Conservation (phyloP, 2,888 invertebrate genomes). For the Epirrita christyi region DNA sequence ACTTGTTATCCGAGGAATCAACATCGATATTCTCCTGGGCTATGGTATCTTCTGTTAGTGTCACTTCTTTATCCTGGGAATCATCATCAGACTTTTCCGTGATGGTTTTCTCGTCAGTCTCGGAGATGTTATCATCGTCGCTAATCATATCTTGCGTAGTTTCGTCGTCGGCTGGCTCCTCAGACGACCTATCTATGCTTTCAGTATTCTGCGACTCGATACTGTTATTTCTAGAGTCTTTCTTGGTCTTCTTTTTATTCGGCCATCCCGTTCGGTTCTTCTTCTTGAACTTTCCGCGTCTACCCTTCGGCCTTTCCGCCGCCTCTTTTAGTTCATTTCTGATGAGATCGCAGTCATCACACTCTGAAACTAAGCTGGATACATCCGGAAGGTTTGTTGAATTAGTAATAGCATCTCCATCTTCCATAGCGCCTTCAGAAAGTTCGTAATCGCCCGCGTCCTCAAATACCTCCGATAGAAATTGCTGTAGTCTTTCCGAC, state of each 20-base stretch:
- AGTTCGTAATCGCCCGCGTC: constrained; percentile 77
- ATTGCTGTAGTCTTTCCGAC: constrained; percentile 71
- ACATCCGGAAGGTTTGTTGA: constrained; percentile 73
- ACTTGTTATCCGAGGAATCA: constrained; percentile 45
- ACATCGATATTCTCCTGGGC: constrained; percentile 42
- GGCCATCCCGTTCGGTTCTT: constrained; percentile 95
- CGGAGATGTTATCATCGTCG: constrained; percentile 63
- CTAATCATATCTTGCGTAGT: constrained; percentile 62
- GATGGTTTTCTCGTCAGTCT: constrained; percentile 51
- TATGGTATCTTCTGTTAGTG: constrained; percentile 35
- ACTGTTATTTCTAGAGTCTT: constrained; percentile 61
- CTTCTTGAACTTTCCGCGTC: constrained; percentile 86
- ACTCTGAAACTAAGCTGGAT: constrained; percentile 72
- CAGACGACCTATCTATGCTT: constrained; percentile 65
- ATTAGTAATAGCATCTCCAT: constrained; percentile 62
- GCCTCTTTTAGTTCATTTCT: constrained; percentile 66
- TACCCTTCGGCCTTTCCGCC: constrained; percentile 55
- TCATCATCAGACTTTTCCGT: constrained; percentile 46
- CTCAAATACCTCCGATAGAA: constrained; percentile 75
- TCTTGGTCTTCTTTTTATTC: constrained; percentile 76
- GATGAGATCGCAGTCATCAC: constrained; percentile 73
- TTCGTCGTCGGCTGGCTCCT: constrained; percentile 64
- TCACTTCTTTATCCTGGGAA: constrained; percentile 40
- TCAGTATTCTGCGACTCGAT: constrained; percentile 58
- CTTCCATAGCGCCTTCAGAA: constrained; percentile 71